These are phyloP conservation scores for Ceyx erithaca DNA, from an alignment of 2,797 vertebrate species.

Conservation along the genomic window DNA sequence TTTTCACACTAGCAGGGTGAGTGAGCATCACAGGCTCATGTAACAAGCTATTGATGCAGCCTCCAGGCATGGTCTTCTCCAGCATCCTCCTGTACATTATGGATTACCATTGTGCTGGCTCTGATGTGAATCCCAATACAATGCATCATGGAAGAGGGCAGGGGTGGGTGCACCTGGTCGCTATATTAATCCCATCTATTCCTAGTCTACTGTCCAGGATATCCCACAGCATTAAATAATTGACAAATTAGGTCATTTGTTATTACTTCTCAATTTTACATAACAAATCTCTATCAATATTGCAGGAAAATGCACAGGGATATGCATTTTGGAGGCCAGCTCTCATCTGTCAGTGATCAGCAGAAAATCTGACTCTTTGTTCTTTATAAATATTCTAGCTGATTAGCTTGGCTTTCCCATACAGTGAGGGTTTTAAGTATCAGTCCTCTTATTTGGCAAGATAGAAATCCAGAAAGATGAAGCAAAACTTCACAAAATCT, in stretches of 20 bases:
- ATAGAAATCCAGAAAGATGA: neutral
- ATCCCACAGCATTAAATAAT: slow-evolving; percentile 28
- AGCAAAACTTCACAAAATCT: neutral
- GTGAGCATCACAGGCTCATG: slow-evolving; percentile 3
- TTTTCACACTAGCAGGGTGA: slow-evolving; percentile 48
- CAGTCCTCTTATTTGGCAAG: neutral
- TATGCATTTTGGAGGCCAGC: neutral
- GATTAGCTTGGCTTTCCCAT: neutral
- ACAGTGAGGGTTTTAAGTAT: neutral
- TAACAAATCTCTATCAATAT: neutral
- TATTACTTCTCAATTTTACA: neutral
- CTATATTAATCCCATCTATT: slow-evolving; percentile 14
- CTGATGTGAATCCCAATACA: slow-evolving; percentile 60
- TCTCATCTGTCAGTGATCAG: neutral
- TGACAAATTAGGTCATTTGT: neutral
- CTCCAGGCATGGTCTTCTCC: slow-evolving; percentile 1
- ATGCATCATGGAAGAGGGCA: neutral
- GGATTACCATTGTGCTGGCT: slow-evolving; percentile 28
- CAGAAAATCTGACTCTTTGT: neutral
- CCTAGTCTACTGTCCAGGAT: neutral
- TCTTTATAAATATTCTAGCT: neutral
- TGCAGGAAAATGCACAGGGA: neutral
- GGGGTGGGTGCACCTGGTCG: neutral
- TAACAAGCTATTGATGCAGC: slow-evolving; percentile 35
- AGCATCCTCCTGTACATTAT: slow-evolving; percentile 12